These are phyloP conservation scores for Natator depressus DNA, from an alignment of 2,113 vertebrate species.

Conservation along the genomic window DNA sequence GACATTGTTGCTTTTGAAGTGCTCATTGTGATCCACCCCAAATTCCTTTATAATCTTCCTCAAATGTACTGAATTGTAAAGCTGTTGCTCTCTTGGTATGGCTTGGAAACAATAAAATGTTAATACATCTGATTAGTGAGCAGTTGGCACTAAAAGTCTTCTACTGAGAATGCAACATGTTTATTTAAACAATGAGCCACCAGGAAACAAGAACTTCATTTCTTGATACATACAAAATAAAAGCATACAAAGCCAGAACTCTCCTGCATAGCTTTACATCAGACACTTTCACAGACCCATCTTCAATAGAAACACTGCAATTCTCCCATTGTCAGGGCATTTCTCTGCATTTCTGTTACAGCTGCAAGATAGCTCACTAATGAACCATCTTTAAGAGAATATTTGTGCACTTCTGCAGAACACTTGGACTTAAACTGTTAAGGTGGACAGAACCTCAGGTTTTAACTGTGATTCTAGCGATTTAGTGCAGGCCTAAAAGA, in stretches of 20 bases:
- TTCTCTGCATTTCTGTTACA: not conserved
- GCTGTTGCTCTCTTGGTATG: not conserved
- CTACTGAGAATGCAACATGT: conserved; percentile 27
- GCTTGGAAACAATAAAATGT: conserved; percentile 51
- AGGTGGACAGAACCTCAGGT: not conserved
- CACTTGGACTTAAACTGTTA: accelerated
- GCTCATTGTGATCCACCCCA: conserved; percentile 18
- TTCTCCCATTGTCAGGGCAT: not conserved
- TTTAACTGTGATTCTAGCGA: not conserved
- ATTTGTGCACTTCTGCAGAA: not conserved
- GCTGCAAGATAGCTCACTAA: not conserved
- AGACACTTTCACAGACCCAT: conserved; percentile 16
- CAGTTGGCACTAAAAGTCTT: conserved; percentile 26
- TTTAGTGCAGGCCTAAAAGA: not conserved
- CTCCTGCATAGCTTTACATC: not conserved
- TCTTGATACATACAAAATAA: not conserved
- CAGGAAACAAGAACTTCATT: not conserved
- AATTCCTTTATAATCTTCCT: conserved; percentile 59
- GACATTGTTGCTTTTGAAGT: conserved; percentile 59
- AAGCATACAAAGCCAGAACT: conserved; percentile 32
- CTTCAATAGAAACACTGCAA: not conserved
- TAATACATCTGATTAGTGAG: conserved; percentile 15
- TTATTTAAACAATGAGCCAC: conserved; percentile 58
- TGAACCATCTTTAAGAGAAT: not conserved
- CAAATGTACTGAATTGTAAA: conserved; percentile 23